Evolutionary conservation across 2,888 invertebrate species (phyloP).

Genomic region (Drosophila emarginata): DNA sequence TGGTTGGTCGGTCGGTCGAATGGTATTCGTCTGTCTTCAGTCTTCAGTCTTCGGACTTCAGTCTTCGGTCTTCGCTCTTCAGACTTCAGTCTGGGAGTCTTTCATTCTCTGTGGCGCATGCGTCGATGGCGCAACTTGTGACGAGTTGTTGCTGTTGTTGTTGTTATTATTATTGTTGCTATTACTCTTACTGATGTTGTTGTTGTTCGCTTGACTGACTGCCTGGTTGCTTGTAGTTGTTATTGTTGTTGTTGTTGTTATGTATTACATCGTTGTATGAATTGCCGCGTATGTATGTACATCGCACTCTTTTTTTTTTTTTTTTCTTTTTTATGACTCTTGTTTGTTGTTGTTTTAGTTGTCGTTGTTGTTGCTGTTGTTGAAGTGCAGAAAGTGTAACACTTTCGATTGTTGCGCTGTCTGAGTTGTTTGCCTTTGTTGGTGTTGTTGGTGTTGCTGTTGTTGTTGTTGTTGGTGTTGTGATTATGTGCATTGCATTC

Average conservation of each 20-base stretch:
- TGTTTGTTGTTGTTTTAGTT: slow-evolving; percentile 49
- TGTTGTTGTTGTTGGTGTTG: slow-evolving; percentile 27
- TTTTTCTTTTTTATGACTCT: slow-evolving; percentile 59
- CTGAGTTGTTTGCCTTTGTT: slow-evolving; percentile 32
- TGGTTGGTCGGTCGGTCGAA: too few relatives aligned
- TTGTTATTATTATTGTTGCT: slow-evolving; percentile 13
- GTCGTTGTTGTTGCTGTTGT: slow-evolving; percentile 56
- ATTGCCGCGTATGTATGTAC: slow-evolving; percentile 29
- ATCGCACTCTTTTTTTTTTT: slow-evolving; percentile 57
- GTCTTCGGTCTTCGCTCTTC: slow-evolving; percentile 1
- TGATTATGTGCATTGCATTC: slow-evolving; percentile 61
- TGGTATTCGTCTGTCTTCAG: too few relatives aligned
- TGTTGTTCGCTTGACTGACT: slow-evolving; percentile 18
- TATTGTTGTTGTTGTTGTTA: slow-evolving; percentile 40
- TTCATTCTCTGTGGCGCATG: slow-evolving; percentile 69
- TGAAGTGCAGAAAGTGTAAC: slow-evolving; percentile 79
- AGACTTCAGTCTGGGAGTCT: background rate
- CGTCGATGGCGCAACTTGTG: slow-evolving; percentile 76
- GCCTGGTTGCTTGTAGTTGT: too few relatives aligned
- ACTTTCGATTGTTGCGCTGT: slow-evolving; percentile 77
- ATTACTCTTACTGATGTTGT: slow-evolving; percentile 18
- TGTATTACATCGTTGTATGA: slow-evolving; percentile 66
- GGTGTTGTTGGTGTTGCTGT: slow-evolving; percentile 21
- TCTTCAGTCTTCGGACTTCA: background rate
- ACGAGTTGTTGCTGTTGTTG: slow-evolving; percentile 48